Evolutionary conservation across 1,140 invertebrate genomes (phyloP).

Genomic region (Helicorthomorpha holstii): DNA sequence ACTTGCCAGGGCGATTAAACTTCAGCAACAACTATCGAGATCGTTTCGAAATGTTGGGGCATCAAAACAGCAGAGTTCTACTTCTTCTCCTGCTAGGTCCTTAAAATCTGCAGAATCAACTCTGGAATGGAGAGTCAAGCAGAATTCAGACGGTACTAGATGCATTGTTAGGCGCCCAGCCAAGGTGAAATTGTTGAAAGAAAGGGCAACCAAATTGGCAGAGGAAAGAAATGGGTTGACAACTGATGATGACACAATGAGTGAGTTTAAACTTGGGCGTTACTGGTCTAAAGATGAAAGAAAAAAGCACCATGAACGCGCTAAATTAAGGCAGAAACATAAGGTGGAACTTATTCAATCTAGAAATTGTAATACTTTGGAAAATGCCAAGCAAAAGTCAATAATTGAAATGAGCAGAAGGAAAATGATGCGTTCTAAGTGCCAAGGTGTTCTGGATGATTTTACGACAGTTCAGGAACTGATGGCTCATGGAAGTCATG

Average conservation of each 20-base stretch:
- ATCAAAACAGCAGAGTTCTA: background rate
- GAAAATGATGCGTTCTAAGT: slow-evolving; percentile 31
- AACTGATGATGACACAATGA: slow-evolving; percentile 49
- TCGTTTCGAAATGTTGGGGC: no score
- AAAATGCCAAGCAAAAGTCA: background rate
- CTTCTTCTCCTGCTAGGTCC: background rate
- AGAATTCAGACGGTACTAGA: slow-evolving; percentile 45
- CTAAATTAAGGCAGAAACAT: background rate
- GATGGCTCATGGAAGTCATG: slow-evolving; percentile 27
- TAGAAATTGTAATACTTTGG: slow-evolving; percentile 1
- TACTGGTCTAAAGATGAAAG: slow-evolving; percentile 67
- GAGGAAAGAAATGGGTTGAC: slow-evolving; percentile 37
- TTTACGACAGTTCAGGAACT: slow-evolving; percentile 34
- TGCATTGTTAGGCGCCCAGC: slow-evolving; percentile 58
- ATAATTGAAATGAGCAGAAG: slow-evolving; percentile 31
- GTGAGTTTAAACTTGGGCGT: slow-evolving; percentile 41
- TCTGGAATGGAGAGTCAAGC: background rate
- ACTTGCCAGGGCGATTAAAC: background rate
- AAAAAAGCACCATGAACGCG: slow-evolving; percentile 23
- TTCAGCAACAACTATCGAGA: background rate
- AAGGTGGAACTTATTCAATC: background rate
- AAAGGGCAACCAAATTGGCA: slow-evolving; percentile 45
- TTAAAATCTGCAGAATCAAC: background rate
- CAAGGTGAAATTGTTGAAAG: slow-evolving; percentile 36
- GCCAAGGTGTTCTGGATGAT: slow-evolving; percentile 30